A percentile compares a stretch with the other conserved stretches of the same genome.
phyloP scores from a whole-genome alignment of 2,797 vertebrate species.

The Coccyzus lansbergi region DNA sequence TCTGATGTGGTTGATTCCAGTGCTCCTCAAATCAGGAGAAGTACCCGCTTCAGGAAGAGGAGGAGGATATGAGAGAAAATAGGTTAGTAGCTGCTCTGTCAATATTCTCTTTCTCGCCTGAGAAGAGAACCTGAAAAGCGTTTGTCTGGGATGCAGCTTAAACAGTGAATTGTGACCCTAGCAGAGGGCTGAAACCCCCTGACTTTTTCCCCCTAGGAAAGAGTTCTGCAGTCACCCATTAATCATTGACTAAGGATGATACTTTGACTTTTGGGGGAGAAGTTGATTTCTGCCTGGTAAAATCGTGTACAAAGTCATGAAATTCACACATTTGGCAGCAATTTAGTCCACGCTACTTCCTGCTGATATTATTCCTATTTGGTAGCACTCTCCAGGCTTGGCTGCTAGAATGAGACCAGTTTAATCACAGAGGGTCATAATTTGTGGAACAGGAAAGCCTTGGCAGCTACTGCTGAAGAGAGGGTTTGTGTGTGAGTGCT shows the following conservation, averaged over 20 bases:
- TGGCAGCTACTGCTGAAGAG: neutral
- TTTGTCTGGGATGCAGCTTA: neutral
- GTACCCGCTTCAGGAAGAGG: conserved; percentile 33
- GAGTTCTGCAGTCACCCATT: neutral
- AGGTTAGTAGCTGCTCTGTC: neutral
- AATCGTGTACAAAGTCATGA: neutral
- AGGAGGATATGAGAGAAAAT: conserved; percentile 8
- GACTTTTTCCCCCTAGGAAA: neutral
- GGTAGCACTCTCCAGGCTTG: neutral
- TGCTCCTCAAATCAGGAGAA: conserved; percentile 30
- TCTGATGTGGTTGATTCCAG: neutral
- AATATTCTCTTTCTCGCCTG: neutral
- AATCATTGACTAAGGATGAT: neutral
- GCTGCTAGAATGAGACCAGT: neutral
- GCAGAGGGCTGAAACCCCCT: neutral
- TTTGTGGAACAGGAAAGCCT: neutral
- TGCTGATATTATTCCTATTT: neutral
- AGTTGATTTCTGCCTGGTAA: neutral
- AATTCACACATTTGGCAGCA: neutral
- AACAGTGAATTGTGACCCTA: neutral
- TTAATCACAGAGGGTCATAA: neutral
- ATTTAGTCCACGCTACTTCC: neutral
- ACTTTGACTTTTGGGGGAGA: neutral
- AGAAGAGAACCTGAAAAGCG: neutral
- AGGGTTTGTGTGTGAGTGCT: neutral